A percentile compares a stretch with the other conserved stretches of the same genome.
Conservation (phyloP, 2,797 vertebrate species). For the Discoglossus pictus region DNA sequence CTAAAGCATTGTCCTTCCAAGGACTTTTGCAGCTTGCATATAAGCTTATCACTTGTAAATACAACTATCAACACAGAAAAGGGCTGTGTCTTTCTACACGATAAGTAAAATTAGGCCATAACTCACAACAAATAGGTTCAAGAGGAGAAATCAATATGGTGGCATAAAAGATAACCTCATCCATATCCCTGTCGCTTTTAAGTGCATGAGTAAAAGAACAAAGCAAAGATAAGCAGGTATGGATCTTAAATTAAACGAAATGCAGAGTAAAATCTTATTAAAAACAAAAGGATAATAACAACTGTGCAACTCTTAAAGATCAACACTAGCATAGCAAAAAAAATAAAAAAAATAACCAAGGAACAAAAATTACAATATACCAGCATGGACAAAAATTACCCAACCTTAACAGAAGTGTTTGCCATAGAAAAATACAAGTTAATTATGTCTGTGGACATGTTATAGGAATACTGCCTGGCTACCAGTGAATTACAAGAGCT, state of each 20-base stretch:
- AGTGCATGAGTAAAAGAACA: neutral
- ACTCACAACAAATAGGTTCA: conserved; percentile 41
- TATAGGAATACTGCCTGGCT: neutral
- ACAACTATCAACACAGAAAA: conserved; percentile 21
- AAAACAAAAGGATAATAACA: too few relatives aligned
- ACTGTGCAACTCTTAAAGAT: neutral
- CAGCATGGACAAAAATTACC: neutral
- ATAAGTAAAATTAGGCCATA: conserved; percentile 43
- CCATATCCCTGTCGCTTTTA: neutral
- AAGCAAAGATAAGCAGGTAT: too few relatives aligned
- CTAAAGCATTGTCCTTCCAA: conserved; percentile 6
- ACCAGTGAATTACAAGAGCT: neutral
- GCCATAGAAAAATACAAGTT: neutral
- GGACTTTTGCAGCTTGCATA: conserved; percentile 7
- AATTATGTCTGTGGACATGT: neutral
- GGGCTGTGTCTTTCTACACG: conserved; percentile 7
- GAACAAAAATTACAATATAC: neutral
- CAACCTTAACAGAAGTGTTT: neutral
- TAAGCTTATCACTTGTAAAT: conserved; percentile 23
- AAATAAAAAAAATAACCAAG: neutral
- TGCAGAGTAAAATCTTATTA: too few relatives aligned
- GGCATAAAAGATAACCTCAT: conserved; percentile 32
- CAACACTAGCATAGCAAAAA: neutral
- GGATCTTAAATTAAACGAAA: too few relatives aligned
- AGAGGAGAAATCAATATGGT: conserved; percentile 25